Evolutionary conservation across 2,888 invertebrate genomes (phyloP), one percentile per base, ranked within the genome.

Genomic region (Polyommatus icarus): DNA sequence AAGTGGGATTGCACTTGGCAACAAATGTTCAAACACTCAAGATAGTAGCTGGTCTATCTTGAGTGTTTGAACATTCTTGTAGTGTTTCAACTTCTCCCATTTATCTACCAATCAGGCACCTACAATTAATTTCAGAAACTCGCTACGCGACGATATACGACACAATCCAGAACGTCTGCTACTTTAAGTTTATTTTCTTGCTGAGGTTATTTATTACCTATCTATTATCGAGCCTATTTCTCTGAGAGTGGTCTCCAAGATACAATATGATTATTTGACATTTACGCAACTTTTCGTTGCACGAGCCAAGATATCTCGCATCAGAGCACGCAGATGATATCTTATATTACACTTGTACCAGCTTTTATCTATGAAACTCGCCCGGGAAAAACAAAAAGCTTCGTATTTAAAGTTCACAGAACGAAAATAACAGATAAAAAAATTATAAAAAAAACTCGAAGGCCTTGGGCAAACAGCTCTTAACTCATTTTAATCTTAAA

Each of bases 111-210:
- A 24, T 61, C 12, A 12, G 24, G 24, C 24, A 67, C 12, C 15
- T 67, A 67, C 29, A 67, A 67, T 29, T 67, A 67, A 32, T 67
- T 67, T 15, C 29, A 67, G 67, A 67, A 67, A 29, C 29, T 18
- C 15, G 6, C 29, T 1, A 67, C 32, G 67, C 67, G 6, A 67
- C 67, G 4, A 15, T 67, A 15, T 18, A 67, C 18, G 67, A 32
- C 61, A 61, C 20, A 24, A 61, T 61, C 20, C 2, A 24, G 61
- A 61, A 61, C 12, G 4, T 61, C 10, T 20, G 2, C 20, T 59
- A 8, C 59, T 54, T 54, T 54, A 54, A 54, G 18, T 59, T 59
- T 59, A 20, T 59, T 59, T n/a, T n/a, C n/a, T n/a, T 20, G 20
- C 59, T 20, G 59, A 20, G 59, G 15, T 59, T 59, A 20, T 59